Evolutionary conservation across 2,113 vertebrate genomes (phyloP), one percentile per base, ranked within the genome.

Genomic region (Paramormyrops kingsleyae): DNA sequence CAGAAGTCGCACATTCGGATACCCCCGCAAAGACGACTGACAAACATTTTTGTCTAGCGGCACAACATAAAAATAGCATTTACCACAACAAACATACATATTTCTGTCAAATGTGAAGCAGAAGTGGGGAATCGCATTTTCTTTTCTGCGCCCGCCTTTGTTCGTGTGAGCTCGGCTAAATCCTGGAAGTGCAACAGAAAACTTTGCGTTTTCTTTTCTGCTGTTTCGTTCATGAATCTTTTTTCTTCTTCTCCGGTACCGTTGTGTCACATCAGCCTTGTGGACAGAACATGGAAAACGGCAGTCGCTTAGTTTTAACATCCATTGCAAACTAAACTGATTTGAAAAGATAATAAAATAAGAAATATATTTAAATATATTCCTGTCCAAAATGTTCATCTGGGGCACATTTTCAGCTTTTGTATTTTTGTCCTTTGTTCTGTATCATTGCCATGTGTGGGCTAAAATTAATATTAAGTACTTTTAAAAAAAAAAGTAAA

Each of bases 21-120:
- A 27, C 87, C 56, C 62, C 52, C 31, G 13, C 53, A 42, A 66
- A 62, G 35, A 39, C 24, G 7, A 66, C 31, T 88, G 85, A 47
- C 46, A 62, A 88, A 88, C 49, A 66, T 66, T 66, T 52, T 53
- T 87, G n/a, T 87, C 49, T 53, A 87, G 47, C 49, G 87, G 53
- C 52, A 88, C 35, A 66, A 88, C 53, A 66, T 88, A 62, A 62
- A 62, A 88, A 88, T 88, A 46, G 42, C 56, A 42, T 87, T 87
- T 87, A 52, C 13, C 24, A 31, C 49, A 9, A 21, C 27, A 87
- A 53, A 87, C 49, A 50, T 13, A 87, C 27, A 19, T 88, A 62
- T 88, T 62, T 88, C 87, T 88, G 35, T 56, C 15, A 49, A 59
- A 46, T 24, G 42, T 84, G 83, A 84, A 47, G 19, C 83, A 47